Evolutionary conservation across 2,113 vertebrate species (phyloP).

Genomic region (Brachyhypopomus occidentalis): DNA sequence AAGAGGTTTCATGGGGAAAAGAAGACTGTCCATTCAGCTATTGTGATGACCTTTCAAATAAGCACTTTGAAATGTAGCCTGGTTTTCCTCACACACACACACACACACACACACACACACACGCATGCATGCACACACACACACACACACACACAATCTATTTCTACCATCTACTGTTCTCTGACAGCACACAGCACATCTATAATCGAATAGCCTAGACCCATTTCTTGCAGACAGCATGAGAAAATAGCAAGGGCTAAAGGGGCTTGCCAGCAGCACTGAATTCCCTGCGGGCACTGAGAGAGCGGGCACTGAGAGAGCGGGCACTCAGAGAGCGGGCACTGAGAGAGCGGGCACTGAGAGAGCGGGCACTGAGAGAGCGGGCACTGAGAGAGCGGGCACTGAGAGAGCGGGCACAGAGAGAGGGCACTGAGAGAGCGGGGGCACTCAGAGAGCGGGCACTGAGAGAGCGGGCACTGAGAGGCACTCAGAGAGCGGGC

Average conservation of each 20-base stretch:
- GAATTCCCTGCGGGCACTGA: conserved; percentile 5
- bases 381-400: no score
- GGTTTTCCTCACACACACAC: background rate
- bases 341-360: no score
- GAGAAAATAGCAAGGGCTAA: conserved; percentile 1
- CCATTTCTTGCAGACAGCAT: background rate
- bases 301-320: background rate
- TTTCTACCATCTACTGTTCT: conserved; percentile 22
- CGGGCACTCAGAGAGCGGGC: background rate
- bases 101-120: background rate
- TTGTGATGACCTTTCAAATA: conserved; percentile 9
- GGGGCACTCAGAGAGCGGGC: no score
- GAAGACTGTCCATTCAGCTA: conserved; percentile 14
- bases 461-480: no score
- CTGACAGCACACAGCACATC: background rate
- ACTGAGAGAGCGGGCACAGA: no score
- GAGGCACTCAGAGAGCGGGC: no score
- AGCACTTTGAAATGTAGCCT: background rate
- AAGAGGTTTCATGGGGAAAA: background rate
- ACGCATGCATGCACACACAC: no score
- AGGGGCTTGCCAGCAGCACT: conserved; percentile 1
- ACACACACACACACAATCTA: conserved; percentile 3
- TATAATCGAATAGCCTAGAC: conserved; percentile 21
- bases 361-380: background rate
- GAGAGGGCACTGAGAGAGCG: no score